Percentiles rank a stretch among this genome's conserved stretches.
These are phyloP conservation scores for Ctenopoma multispine DNA, from an alignment of 2,797 vertebrate genomes.

Conservation along the genomic window DNA sequence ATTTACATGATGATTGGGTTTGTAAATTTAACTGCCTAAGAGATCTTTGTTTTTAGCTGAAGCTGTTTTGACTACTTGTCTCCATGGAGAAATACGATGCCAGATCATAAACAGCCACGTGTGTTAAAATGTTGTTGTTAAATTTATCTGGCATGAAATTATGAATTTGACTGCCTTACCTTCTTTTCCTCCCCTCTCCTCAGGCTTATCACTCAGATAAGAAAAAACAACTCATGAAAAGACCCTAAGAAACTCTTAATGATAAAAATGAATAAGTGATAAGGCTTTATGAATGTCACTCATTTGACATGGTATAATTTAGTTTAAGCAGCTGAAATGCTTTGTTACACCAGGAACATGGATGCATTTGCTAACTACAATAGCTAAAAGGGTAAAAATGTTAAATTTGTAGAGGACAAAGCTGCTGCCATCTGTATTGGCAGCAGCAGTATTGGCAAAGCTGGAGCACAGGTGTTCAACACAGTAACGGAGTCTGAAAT, in stretches of 20 bases:
- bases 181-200: too few species aligned
- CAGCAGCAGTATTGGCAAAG: too few species aligned
- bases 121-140: not conserved
- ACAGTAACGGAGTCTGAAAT: not conserved
- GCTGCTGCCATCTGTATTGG: not conserved
- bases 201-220: too few species aligned
- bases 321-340: not conserved
- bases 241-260: not conserved
- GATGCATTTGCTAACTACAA: not conserved
- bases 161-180: too few species aligned
- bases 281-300: not conserved
- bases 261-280: not conserved
- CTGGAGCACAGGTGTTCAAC: too few species aligned
- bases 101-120: not conserved
- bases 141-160: too few species aligned
- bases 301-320: not conserved
- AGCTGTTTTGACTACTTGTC: not conserved
- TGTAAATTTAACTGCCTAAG: too few species aligned
- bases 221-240: too few species aligned
- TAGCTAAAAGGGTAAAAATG: not conserved
- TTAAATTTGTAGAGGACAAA: not conserved
- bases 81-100: not conserved
- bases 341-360: not conserved
- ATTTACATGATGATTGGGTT: too few species aligned
- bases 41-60: not conserved